Conservation (phyloP, 1,140 invertebrate genomes). For the Aphis gossypii region DNA sequence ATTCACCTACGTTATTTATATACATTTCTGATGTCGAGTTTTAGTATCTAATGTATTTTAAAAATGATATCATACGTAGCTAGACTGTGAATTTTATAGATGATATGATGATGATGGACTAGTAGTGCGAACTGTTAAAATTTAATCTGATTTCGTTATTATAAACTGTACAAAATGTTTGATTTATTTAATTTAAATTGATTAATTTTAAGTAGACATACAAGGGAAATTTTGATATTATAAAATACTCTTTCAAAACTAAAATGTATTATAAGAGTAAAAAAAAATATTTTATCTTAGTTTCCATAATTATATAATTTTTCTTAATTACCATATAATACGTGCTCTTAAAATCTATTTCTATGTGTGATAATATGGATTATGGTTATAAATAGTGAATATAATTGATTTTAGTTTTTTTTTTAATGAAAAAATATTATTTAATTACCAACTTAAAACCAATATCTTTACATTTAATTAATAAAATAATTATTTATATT, state of each 20-base stretch:
- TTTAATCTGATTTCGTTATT: not conserved
- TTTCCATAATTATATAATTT: not conserved
- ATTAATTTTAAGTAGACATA: not conserved
- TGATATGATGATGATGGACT: too few species aligned
- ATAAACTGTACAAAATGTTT: not conserved
- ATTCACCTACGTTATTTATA: not conserved
- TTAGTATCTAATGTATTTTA: not conserved
- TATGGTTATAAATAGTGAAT: not conserved
- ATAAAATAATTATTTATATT: not conserved
- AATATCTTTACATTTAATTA: not conserved
- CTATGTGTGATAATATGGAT: not conserved
- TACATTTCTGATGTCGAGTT: not conserved
- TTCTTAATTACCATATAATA: not conserved
- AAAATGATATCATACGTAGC: not conserved
- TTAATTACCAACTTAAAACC: not conserved
- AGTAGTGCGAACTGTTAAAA: not conserved
- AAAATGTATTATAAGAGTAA: not conserved
- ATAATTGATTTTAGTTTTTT: not conserved
- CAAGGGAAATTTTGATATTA: too few species aligned
- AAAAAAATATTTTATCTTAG: not conserved
- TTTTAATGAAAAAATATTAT: not conserved
- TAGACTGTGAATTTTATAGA: not conserved
- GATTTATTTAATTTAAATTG: not conserved
- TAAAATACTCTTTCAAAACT: not conserved
- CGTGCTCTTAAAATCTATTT: not conserved